phyloP scores from a whole-genome alignment of 2,113 vertebrate genomes.

The Carassius auratus region DNA sequence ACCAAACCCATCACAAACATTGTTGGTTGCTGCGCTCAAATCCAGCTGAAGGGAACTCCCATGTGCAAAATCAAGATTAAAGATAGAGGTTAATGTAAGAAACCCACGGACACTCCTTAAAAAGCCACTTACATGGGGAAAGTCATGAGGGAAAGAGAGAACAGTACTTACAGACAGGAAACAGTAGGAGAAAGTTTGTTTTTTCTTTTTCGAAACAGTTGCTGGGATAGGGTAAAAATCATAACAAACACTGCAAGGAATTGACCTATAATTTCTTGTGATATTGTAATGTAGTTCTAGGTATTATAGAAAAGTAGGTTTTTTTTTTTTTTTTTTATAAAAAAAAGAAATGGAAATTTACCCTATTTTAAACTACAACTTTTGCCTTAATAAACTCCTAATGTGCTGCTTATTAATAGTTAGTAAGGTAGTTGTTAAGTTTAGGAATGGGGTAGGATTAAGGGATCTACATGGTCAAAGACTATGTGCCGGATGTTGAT shows the following conservation, averaged over 20 bases:
- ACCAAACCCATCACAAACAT: constrained; percentile 20
- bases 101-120: constrained; percentile 38
- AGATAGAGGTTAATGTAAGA: constrained; percentile 25
- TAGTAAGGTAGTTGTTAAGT: too few relatives aligned
- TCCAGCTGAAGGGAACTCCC: constrained; percentile 37
- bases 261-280: not conserved
- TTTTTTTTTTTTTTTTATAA: not conserved
- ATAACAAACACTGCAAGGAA: not conserved
- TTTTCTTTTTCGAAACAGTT: not conserved
- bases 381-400: too few relatives aligned
- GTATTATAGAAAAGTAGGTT: not conserved
- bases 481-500: too few relatives aligned
- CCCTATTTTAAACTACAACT: not conserved
- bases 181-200: not conserved
- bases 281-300: not conserved
- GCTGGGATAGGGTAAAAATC: not conserved
- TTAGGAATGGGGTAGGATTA: too few relatives aligned
- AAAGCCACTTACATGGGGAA: not conserved
- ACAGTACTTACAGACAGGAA: not conserved
- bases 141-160: constrained; percentile 11
- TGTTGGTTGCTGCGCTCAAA: constrained; percentile 5
- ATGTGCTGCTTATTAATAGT: too few relatives aligned
- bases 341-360: not conserved
- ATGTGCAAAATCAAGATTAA: constrained; percentile 33
- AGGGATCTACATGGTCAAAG: too few relatives aligned